Conservation (phyloP, 2,113 vertebrate genomes). For the Cyanoramphus novaezelandiae region DNA sequence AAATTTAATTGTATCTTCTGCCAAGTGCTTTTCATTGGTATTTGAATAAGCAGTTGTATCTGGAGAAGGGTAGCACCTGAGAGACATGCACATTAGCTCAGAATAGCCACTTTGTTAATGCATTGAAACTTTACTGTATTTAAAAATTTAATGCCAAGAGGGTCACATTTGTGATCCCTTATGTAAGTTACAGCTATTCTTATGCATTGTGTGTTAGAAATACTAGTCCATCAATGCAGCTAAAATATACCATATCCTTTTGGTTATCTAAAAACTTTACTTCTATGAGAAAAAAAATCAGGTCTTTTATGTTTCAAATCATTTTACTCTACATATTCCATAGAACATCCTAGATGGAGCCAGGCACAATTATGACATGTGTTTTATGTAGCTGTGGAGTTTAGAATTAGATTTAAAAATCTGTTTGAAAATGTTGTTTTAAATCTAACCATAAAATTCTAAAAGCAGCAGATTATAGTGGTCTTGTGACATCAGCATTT, state of each 20-base stretch:
- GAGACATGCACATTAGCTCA: neutral
- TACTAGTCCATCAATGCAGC: neutral
- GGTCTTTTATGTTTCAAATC: neutral
- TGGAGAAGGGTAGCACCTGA: neutral
- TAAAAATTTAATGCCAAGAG: neutral
- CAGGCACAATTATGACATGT: neutral
- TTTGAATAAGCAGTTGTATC: neutral
- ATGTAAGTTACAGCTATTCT: neutral
- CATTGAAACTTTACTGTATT: neutral
- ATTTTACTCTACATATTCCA: neutral
- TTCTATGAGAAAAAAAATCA: neutral
- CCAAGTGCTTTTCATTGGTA: neutral
- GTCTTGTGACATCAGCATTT: neutral
- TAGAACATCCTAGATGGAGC: neutral
- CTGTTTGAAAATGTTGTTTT: neutral
- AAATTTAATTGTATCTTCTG: slow-evolving; percentile 1
- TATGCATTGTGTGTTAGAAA: neutral
- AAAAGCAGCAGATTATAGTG: neutral
- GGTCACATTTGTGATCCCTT: neutral
- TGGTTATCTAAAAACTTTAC: neutral
- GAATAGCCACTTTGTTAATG: neutral
- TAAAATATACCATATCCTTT: neutral
- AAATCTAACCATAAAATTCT: neutral
- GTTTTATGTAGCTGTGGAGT: neutral
- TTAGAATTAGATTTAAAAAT: neutral